Evolutionary conservation across 2,113 vertebrate species (phyloP), one percentile per base, ranked within the genome.

Genomic region (Hippolais icterina): DNA sequence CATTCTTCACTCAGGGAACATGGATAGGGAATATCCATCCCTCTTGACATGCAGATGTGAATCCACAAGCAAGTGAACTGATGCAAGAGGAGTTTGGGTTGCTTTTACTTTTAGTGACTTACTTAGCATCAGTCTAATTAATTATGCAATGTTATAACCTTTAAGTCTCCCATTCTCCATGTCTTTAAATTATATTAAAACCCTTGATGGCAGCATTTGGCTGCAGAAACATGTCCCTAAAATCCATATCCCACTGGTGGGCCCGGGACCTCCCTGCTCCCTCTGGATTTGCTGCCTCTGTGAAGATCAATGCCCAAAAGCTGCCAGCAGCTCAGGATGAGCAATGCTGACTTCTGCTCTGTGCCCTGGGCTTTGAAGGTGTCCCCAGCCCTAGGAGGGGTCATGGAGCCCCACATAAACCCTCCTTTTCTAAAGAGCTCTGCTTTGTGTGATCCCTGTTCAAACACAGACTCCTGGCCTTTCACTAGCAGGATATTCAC

Each of bases 91-190:
- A 74, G 16, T 50, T 81, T n/a, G 60, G 27, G 79, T 87, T 89
- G 21, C 21, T 54, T 95, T 70, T 31, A 20, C n/a, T 70, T 61
- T 22, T 12, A 39, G 46, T 15, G 15, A 18, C 23, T 25, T 69
- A 50, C 59, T 86, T 54, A 49, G 33, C 12, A 18, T 44, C 25
- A 13, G 6, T 39, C 33, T n/a, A 31, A 59, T 46, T 69, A 64
- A 56, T 79, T 69, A 39, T 6, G 4, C 17, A 17, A 1, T 23
- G 29, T 56, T 60, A 6, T 0, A 1, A 24, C 29, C 18, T 57
- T 69, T 56, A 65, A 21, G 8, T 86, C 50, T 19, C 37, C 15
- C 11, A 11, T 44, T 56, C 35, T 72, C 29, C 24, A 69, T 75
- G 24, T 31, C 22, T 87, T 86, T 61, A 78, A 72, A 64, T 65